phyloP scores from a whole-genome alignment of 2,113 vertebrate genomes.

The Uria aalge region DNA sequence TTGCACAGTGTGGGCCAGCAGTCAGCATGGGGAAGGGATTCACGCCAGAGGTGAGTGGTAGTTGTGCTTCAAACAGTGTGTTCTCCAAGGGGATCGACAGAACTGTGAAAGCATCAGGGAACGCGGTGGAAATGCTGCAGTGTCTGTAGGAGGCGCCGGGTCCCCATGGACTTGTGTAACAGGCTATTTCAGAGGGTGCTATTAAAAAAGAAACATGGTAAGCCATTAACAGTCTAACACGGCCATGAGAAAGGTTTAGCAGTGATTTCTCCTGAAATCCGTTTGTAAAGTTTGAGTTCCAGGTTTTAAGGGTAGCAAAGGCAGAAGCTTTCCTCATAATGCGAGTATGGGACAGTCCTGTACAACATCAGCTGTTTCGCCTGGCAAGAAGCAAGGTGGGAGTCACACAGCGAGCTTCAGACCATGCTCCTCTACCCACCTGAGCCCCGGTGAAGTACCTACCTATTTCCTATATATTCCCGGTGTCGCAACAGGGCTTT shows the following conservation, averaged over 20 bases:
- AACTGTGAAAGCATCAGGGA: rapidly evolving
- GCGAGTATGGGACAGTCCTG: no score
- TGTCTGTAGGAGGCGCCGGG: rapidly evolving
- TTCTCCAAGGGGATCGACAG: background rate
- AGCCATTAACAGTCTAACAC: background rate
- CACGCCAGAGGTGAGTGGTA: background rate
- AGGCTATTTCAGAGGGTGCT: background rate
- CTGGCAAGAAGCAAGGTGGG: rapidly evolving
- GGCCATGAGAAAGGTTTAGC: background rate
- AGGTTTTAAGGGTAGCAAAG: no score
- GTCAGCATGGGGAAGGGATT: rapidly evolving
- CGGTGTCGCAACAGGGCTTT: constrained; percentile 82
- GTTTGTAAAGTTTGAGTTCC: background rate
- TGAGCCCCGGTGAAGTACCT: background rate
- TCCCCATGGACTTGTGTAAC: rapidly evolving
- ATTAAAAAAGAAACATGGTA: no score
- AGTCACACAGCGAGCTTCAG: no score
- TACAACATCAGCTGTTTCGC: no score
- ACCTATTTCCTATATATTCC: constrained; percentile 87
- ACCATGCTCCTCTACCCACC: rapidly evolving
- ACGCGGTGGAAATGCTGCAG: rapidly evolving
- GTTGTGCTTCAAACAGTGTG: rapidly evolving
- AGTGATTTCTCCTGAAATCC: background rate
- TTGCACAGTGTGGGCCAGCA: rapidly evolving
- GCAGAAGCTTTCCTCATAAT: background rate